phyloP scores from a whole-genome alignment of 2,113 vertebrate genomes.

The Pachycephala philippinensis region DNA sequence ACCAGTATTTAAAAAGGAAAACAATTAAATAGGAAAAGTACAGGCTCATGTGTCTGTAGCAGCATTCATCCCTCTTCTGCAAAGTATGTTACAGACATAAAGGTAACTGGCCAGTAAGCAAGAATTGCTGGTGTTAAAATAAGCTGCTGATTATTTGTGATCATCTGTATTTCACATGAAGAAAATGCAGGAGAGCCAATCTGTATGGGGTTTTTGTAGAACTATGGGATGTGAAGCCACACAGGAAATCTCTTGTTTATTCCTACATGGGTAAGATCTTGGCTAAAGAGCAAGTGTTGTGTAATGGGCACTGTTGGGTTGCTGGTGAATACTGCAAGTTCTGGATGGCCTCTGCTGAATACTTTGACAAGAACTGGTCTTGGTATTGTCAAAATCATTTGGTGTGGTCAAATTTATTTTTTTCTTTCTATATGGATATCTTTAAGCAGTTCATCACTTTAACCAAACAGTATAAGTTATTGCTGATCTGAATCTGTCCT shows the following conservation, averaged over 20 bases:
- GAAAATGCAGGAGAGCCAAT: neutral
- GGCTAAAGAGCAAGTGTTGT: neutral
- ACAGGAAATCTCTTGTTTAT: neutral
- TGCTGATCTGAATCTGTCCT: neutral
- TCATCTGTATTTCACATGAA: neutral
- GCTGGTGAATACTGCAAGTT: neutral
- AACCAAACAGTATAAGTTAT: neutral
- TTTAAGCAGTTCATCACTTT: neutral
- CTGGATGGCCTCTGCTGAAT: neutral
- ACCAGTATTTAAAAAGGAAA: neutral
- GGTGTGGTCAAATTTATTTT: neutral
- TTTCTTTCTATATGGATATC: fast-evolving
- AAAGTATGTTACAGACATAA: neutral
- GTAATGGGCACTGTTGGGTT: neutral
- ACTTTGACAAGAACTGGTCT: neutral
- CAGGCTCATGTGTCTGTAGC: neutral
- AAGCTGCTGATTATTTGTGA: neutral
- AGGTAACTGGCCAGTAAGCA: neutral
- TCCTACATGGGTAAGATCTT: neutral
- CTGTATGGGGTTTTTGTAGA: neutral
- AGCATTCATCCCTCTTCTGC: neutral
- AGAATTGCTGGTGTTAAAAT: neutral
- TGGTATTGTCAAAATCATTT: neutral
- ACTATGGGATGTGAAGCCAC: neutral
- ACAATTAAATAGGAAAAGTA: neutral